Evolutionary conservation across 92 coral and sea anemone genomes (phyloP), one percentile per base, ranked within the genome.

Genomic region (Siderastrea siderea): DNA sequence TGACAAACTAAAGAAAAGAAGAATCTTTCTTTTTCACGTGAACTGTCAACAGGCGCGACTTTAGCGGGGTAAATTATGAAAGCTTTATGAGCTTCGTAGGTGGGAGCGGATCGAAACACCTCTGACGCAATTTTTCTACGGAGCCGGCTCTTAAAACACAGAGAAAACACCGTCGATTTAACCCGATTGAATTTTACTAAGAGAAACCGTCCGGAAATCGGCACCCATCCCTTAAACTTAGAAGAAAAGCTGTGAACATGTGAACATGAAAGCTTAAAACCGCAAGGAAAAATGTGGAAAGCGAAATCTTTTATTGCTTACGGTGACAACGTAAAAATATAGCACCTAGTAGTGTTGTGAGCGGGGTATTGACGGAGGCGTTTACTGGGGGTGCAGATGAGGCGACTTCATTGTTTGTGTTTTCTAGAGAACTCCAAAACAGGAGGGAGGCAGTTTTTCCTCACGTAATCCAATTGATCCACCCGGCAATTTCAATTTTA

Each of bases 361-460:
- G 6, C 47, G 84, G 65, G 47, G 84, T 15, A 65, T 8, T 19
- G 74, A 48, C 55, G 84, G 62, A 50, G 74, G 84, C 84, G 74
- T 80, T 3, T 15, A 13, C 45, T 44, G 50, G 17, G 53, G 45
- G 73, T 8, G 73, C 51, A 2, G 44, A 46, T 47, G 51, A 16
- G 59, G 7, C 19, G 51, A 15, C 11, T 52, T 7, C 17, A 13
- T 52, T 80, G 71, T 48, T 19, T 64, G 52, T n/a, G 43, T 51
- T 64, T 54, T 8, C 69, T 45, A 47, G 58, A 82, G 59, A 49
- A n/a, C 43, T 81, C 76, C 11, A 5, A 16, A 38, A 38, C 8
- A 2, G 66, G 16, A 19, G 5, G 62, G 1, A 9, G 53, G 53
- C 26, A 52, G 14, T 6, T 1, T 67, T n/a, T 71, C 7, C 57